Evolutionary conservation across 2,888 invertebrate species (phyloP), one percentile per base, ranked within the genome.

Genomic region (Tetragonisca angustula): DNA sequence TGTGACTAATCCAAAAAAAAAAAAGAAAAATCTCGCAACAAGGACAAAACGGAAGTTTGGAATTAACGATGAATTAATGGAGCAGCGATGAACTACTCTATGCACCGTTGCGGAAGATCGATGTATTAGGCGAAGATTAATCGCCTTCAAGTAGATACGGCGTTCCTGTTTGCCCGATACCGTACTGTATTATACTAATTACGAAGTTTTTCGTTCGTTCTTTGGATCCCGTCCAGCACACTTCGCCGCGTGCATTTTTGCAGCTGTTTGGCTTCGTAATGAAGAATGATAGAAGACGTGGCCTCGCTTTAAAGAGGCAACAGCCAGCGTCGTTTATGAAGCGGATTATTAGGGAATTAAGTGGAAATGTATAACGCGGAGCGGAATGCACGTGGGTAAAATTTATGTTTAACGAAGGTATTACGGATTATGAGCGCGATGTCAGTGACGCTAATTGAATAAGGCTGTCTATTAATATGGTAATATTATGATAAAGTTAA

Each of bases 121-220:
- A 85, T 84, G 74, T 80, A 84, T 85, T 73, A 76, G 84, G 64
- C n/a, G 67, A 74, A 79, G 84, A 85, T 85, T 85, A 85, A 85
- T 84, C 69, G 72, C 27, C 43, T 70, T 74, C 62, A n/a, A 21
- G 50, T 72, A 77, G 69, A 83, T 85, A 79, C 67, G 21, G 32
- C 65, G 76, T 67, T 27, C 70, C 70, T 74, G 71, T 68, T 62
- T 72, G 83, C 68, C 78, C 24, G 68, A 83, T 75, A 75, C 75
- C 78, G 78, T 79, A 72, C 62, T 9, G 72, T 83, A 75, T 75
- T 79, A 84, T 76, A 59, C 75, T 84, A 82, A 83, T 77, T 72
- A 83, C 65, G 52, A 71, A 67, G 70, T 43, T 71, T 32, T 71
- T 72, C 71, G 56, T 62, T 27, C n/a, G 54, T 82, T 68, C 49